phyloP scores from a whole-genome alignment of 2,113 vertebrate genomes.

The Probosciger aterrimus region DNA sequence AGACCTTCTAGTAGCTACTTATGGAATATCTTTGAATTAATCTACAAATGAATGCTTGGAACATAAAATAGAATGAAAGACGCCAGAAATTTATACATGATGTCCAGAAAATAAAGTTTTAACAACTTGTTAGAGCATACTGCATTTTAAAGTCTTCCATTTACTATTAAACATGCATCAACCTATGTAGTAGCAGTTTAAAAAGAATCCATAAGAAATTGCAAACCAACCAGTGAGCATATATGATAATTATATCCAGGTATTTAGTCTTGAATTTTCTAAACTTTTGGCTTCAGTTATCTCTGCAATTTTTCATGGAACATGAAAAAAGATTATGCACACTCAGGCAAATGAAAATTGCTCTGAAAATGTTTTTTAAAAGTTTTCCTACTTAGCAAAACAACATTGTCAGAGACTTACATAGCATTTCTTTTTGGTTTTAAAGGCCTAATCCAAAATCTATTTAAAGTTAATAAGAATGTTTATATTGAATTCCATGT shows the following conservation, averaged over 20 bases:
- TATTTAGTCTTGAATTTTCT: neutral
- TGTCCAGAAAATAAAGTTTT: neutral
- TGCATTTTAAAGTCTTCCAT: neutral
- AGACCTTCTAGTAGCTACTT: neutral
- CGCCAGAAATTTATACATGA: neutral
- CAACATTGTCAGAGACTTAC: neutral
- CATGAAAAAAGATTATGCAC: neutral
- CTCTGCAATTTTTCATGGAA: neutral
- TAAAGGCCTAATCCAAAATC: constrained; percentile 21
- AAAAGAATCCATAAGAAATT: neutral
- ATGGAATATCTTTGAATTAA: neutral
- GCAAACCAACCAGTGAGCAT: neutral
- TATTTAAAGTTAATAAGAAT: neutral
- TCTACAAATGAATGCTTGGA: neutral
- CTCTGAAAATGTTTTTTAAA: neutral
- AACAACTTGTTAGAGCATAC: neutral
- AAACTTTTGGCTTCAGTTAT: neutral
- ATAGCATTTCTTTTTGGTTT: neutral
- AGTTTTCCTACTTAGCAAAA: neutral
- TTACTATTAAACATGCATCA: neutral
- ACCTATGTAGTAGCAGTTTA: neutral
- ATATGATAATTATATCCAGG: neutral
- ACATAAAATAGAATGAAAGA: neutral
- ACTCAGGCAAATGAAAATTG: neutral
- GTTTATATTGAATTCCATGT: neutral